Conservation (phyloP, 2,888 invertebrate genomes). For the Ptychoptera contaminata region DNA sequence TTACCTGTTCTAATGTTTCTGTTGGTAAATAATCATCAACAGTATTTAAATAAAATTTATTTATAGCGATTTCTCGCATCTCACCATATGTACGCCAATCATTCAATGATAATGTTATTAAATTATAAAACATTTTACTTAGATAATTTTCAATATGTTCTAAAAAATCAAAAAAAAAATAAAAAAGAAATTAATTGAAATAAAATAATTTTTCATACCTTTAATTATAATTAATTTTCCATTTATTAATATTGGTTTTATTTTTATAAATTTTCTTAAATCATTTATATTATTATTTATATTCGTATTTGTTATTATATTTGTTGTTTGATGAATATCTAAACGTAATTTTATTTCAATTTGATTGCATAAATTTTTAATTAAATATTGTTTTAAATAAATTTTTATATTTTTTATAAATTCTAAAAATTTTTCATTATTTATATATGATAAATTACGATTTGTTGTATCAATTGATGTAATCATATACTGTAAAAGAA, state of each 20-base stretch:
- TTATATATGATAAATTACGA: slow-evolving; percentile 17
- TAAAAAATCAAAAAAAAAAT: slow-evolving; percentile 14
- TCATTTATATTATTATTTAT: slow-evolving; percentile 38
- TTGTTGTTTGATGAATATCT: slow-evolving; percentile 84
- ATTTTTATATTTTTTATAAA: slow-evolving; percentile 20
- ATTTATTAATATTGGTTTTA: slow-evolving; percentile 38
- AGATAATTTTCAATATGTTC: slow-evolving; percentile 71
- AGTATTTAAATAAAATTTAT: slow-evolving; percentile 64
- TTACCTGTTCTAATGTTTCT: slow-evolving; percentile 85
- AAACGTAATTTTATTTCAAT: slow-evolving; percentile 87
- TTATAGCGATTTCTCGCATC: slow-evolving; percentile 83
- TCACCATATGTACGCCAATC: slow-evolving; percentile 96
- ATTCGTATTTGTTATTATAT: slow-evolving; percentile 59
- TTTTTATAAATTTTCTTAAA: slow-evolving; percentile 41
- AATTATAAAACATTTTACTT: slow-evolving; percentile 89
- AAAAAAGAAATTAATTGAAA: neutral
- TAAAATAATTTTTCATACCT: slow-evolving; percentile 26
- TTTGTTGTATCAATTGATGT: slow-evolving; percentile 33
- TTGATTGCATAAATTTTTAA: slow-evolving; percentile 62
- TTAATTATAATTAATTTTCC: slow-evolving; percentile 45
- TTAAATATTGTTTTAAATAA: slow-evolving; percentile 20
- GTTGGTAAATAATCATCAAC: slow-evolving; percentile 91
- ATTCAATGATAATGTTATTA: slow-evolving; percentile 91
- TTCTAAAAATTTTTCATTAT: slow-evolving; percentile 30
- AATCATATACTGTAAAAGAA: slow-evolving; percentile 34